Base-by-base conservation (phyloP, 1,140 invertebrate genomes). In the Dinoponera quadriceps region DNA sequence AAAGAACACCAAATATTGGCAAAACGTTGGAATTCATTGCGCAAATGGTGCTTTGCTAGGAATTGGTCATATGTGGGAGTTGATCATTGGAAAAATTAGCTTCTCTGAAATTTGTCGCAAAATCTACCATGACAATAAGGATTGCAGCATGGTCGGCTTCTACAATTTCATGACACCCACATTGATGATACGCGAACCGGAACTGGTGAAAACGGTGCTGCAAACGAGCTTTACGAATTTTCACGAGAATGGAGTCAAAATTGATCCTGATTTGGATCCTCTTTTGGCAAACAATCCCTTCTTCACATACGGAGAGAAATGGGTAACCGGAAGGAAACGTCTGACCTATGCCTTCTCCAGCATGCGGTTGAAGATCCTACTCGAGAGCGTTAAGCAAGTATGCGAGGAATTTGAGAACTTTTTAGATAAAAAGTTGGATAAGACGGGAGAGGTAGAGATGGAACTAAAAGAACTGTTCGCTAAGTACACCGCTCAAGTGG, bases 381-480 rank as follows among this genome's bases (percentile, higher is more conserved):
- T 65, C 3, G 18, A 55, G 2, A 65, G 65, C 0, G 44, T 90
- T 0, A 25, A 57, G 0, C 55, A 85, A 2, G 85, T 88, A 1
- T 78, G 75, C 11, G 3, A 7, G 1, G 85, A 84, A 65, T 68
- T 91, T 2, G 59, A 66, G 0, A 44, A 51, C 1, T 91, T 86
- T 65, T 9, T 90, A 4, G 51, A 85, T 1, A 48, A 63, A 11
- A 83, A 85, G 49, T 7, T 84, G 1, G 51, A 60, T 0, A 74
- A 85, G 22, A 49, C n/a, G 3, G 9, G 33, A 27, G 27, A 54
- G 29, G 20, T 74, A n/a, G 88, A 91, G 18, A 22, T 87, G 0
- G 91, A 94, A 49, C 54, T 88, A 1, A 93, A 94, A 85, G 86
- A 93, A 38, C 22, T 92, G 1, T 93, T 91, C 18, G 54, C 91